These are phyloP conservation scores for Sebastes kiyomatsui DNA, from an alignment of 2,797 vertebrate species.

Conservation along the genomic window DNA sequence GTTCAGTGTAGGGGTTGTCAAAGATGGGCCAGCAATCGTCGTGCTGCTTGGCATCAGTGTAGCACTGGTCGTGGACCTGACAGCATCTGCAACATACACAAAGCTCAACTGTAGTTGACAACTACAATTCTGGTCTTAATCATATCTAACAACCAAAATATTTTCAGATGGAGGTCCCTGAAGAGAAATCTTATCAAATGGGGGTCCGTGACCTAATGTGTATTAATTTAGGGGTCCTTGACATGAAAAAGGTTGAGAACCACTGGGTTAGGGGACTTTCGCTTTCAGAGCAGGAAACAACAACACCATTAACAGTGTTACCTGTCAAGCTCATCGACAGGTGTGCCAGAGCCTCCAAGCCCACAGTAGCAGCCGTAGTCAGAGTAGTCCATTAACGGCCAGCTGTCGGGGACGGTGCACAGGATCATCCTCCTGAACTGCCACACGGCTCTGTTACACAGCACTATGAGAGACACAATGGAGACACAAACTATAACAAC, in stretches of 20 bases:
- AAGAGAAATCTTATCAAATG: too few relatives aligned
- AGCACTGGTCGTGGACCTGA: constrained; percentile 66
- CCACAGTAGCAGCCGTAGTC: constrained; percentile 75
- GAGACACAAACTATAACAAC: background rate
- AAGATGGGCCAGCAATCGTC: constrained; percentile 53
- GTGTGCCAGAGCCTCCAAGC: constrained; percentile 60
- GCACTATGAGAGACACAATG: background rate
- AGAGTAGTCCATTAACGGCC: constrained; percentile 50
- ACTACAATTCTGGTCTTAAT: too few relatives aligned
- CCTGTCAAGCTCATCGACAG: constrained; percentile 73
- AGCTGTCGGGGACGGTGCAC: constrained; percentile 59
- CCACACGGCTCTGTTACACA: constrained; percentile 51
- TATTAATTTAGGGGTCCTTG: too few relatives aligned
- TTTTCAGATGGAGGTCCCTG: too few relatives aligned
- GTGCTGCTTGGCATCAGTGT: constrained; percentile 47
- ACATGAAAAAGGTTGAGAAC: too few relatives aligned
- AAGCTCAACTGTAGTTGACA: background rate
- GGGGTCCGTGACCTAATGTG: too few relatives aligned
- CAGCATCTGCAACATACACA: constrained; percentile 55
- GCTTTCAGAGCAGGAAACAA: background rate
- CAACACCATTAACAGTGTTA: constrained; percentile 3
- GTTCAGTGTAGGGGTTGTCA: constrained; percentile 69
- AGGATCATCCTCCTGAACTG: constrained; percentile 69
- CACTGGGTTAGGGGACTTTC: background rate
- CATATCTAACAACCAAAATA: too few relatives aligned